phyloP scores from a whole-genome alignment of 2,797 vertebrate species.

The Streptopelia turtur region DNA sequence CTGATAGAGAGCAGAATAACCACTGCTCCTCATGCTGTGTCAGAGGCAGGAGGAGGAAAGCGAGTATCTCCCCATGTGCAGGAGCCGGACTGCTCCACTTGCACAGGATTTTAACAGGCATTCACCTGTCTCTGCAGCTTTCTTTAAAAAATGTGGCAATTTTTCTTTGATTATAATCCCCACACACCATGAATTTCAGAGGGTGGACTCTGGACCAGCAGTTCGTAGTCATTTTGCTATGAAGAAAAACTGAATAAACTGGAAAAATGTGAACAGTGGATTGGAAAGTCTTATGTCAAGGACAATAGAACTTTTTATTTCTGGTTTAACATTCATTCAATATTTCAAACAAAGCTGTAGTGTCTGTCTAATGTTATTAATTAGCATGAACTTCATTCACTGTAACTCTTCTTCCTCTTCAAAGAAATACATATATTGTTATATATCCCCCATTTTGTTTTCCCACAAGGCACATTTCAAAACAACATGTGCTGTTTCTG shows the following conservation, averaged over 20 bases:
- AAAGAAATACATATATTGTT: constrained; percentile 35
- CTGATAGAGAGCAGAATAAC: neutral
- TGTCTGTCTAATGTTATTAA: neutral
- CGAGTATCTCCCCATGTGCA: accelerated
- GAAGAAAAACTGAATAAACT: constrained; percentile 31
- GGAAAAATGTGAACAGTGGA: constrained; percentile 36
- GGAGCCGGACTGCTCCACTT: neutral
- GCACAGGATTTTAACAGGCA: neutral
- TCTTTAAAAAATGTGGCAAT: neutral
- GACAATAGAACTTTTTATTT: constrained; percentile 60
- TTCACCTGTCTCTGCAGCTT: neutral
- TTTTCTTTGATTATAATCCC: neutral
- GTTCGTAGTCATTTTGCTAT: constrained; percentile 24
- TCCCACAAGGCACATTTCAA: constrained; percentile 65
- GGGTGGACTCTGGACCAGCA: neutral
- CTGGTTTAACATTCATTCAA: constrained; percentile 45
- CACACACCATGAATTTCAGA: neutral
- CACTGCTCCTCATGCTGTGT: neutral
- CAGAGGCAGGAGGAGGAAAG: neutral
- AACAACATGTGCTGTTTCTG: constrained; percentile 55
- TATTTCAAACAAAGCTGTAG: constrained; percentile 21
- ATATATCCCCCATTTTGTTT: constrained; percentile 22
- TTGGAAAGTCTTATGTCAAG: constrained; percentile 34
- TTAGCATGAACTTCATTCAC: constrained; percentile 36
- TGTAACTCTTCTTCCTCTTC: constrained; percentile 29